A percentile compares a stretch with the other conserved stretches of the same genome.
Conservation (phyloP, 2,113 vertebrate species). For the Crotalus horridus region DNA sequence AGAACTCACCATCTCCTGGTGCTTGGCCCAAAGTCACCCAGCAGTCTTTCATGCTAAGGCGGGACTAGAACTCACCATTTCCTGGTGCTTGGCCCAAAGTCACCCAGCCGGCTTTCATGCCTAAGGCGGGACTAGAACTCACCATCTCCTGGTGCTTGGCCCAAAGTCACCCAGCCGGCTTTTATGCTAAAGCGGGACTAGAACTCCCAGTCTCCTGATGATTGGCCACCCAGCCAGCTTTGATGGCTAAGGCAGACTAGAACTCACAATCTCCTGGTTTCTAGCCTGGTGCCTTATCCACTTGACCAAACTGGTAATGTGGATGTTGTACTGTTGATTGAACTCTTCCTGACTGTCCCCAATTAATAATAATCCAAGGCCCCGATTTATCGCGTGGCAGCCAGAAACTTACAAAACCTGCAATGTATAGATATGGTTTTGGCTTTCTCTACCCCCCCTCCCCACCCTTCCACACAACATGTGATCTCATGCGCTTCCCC, state of each 20-base stretch:
- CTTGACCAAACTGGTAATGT: not conserved
- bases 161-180: too few species aligned
- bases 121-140: too few species aligned
- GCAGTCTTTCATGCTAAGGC: not conserved
- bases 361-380: not conserved
- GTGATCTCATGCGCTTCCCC: constrained; percentile 71
- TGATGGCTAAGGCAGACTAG: not conserved
- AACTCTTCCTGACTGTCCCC: not conserved
- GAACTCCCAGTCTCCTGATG: not conserved
- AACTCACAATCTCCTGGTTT: not conserved
- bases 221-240: not conserved
- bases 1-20: too few species aligned
- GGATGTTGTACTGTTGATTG: not conserved
- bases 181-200: too few species aligned
- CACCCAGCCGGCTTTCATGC: not conserved
- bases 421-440: constrained; percentile 51
- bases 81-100: too few species aligned
- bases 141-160: too few species aligned
- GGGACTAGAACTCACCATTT: too few species aligned
- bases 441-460: constrained; percentile 29
- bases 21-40: too few species aligned
- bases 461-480: constrained; percentile 54
- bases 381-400: not conserved
- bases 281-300: not conserved
- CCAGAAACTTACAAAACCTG: constrained; percentile 27